Conservation (phyloP, 2,113 vertebrate species). For the Sapajus apella region DNA sequence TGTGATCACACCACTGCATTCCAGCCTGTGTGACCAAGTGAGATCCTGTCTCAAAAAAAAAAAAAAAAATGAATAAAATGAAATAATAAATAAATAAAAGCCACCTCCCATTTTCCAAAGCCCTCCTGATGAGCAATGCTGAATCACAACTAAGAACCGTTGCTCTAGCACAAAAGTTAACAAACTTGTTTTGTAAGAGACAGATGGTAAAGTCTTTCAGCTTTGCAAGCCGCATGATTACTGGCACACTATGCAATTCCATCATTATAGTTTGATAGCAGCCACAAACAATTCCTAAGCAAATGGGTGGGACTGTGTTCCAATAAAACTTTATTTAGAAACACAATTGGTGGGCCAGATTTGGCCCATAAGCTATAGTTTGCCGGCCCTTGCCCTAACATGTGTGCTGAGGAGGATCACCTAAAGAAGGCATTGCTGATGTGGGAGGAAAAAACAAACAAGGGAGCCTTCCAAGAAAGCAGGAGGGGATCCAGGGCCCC, state of each 20-base stretch:
- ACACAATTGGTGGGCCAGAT: too few species aligned
- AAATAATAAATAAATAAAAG: not conserved
- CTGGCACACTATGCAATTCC: not conserved
- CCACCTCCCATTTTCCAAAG: not conserved
- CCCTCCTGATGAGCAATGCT: not conserved
- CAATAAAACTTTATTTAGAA: not conserved
- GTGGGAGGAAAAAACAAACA: not conserved
- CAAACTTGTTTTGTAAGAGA: not conserved
- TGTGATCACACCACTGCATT: too few species aligned
- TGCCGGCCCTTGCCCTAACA: too few species aligned
- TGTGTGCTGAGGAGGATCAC: not conserved
- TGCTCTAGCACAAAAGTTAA: not conserved
- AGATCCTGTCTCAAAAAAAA: too few species aligned
- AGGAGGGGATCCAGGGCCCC: not conserved
- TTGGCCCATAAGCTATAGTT: too few species aligned
- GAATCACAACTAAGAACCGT: not conserved
- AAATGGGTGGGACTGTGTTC: not conserved
- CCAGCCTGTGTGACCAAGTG: too few species aligned
- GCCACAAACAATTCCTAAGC: not conserved
- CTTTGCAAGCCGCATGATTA: not conserved
- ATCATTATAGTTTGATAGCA: not conserved
- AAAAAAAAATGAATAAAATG: too few species aligned
- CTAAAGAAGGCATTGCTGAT: not conserved
- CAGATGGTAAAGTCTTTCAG: not conserved
- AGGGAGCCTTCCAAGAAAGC: not conserved